Percentiles rank a stretch among this genome's conserved stretches.
phyloP scores from a whole-genome alignment of 2,797 vertebrate species.

The Eulemur mongoz region DNA sequence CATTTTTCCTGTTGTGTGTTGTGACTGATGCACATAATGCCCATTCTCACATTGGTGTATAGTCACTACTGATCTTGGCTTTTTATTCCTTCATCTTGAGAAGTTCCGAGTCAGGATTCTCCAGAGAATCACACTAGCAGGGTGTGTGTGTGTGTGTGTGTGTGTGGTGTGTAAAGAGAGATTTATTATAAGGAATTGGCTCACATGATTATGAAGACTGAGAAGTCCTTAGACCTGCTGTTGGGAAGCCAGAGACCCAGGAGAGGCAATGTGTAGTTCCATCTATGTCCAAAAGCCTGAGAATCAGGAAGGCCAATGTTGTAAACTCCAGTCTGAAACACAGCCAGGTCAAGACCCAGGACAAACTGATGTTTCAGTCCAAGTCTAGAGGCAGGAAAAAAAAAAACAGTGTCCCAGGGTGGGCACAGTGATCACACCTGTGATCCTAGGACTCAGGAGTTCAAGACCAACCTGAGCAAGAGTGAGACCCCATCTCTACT shows the following conservation, averaged over 20 bases:
- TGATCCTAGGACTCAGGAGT: no score
- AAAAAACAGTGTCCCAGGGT: background rate
- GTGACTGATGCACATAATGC: constrained; percentile 54
- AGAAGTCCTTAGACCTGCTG: background rate
- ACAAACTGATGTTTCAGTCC: background rate
- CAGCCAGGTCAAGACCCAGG: background rate
- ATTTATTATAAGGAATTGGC: background rate
- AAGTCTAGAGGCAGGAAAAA: background rate
- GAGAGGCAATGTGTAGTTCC: background rate
- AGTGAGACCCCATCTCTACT: no score
- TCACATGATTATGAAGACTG: background rate
- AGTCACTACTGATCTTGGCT: background rate
- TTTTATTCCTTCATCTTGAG: background rate
- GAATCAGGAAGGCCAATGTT: background rate
- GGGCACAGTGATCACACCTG: no score
- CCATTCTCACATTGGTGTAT: background rate
- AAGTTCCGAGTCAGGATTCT: background rate
- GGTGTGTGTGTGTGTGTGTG: no score
- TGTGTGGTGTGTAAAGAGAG: background rate
- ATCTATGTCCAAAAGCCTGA: background rate
- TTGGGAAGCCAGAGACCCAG: background rate
- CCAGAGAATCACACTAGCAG: background rate
- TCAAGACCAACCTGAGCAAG: no score
- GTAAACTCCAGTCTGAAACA: background rate
- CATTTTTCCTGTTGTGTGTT: constrained; percentile 72